Evolutionary conservation across 2,113 vertebrate species (phyloP).

Genomic region (Chionodraco myersi): DNA sequence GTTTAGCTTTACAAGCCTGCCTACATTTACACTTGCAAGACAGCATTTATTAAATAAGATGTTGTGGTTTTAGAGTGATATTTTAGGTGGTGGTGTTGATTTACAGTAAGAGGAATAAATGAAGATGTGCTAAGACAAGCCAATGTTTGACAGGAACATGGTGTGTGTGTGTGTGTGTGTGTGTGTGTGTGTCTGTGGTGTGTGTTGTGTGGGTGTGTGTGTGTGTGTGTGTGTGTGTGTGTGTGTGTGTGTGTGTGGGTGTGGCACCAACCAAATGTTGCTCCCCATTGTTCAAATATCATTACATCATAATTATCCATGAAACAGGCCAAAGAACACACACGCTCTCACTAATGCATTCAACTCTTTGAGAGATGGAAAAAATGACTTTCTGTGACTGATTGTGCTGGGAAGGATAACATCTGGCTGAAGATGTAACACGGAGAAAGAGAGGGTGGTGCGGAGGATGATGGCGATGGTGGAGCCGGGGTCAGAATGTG

Average conservation of each 20-base stretch:
- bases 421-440: conserved; percentile 26
- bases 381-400: not conserved
- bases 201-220: not conserved
- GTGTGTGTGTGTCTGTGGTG: not conserved
- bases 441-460: conserved; percentile 11
- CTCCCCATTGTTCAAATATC: not conserved
- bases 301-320: not conserved
- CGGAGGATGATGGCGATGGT: not conserved
- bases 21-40: no score
- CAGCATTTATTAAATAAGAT: not conserved
- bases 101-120: no score
- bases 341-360: conserved; percentile 16
- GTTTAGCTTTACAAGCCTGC: not conserved
- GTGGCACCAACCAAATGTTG: not conserved
- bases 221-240: not conserved
- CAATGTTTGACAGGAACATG: no score
- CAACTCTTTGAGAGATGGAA: conserved; percentile 9
- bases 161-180: not conserved
- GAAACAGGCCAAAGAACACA: conserved; percentile 6
- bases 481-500: not conserved
- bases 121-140: no score
- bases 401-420: conserved; percentile 25
- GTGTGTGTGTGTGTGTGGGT: not conserved
- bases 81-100: not conserved
- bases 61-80: not conserved